phyloP scores from a whole-genome alignment of 2,797 vertebrate genomes.

The Amblyraja radiata region DNA sequence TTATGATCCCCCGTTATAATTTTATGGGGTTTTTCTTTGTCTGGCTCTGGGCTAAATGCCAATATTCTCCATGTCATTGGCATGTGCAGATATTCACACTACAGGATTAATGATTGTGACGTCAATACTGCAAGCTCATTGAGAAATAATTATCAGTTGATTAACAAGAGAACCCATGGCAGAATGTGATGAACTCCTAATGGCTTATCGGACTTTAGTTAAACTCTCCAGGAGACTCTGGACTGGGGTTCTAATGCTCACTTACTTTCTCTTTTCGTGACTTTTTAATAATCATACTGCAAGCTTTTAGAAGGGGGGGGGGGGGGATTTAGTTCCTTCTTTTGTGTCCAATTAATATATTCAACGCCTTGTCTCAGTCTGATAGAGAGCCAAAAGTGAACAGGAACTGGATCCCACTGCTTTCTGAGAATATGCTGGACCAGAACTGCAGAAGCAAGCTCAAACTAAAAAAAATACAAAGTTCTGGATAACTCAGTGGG shows the following conservation, averaged over 20 bases:
- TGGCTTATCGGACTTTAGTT: conserved; percentile 15
- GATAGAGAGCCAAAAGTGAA: background rate
- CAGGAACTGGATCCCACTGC: background rate
- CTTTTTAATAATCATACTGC: background rate
- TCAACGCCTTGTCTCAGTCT: background rate
- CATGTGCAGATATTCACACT: conserved; percentile 1
- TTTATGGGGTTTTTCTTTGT: background rate
- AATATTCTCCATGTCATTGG: conserved; percentile 9
- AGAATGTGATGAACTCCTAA: conserved; percentile 13
- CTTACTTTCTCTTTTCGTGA: background rate
- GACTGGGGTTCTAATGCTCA: background rate
- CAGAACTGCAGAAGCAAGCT: too few relatives aligned
- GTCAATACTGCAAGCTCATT: conserved; percentile 32
- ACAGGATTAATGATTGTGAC: conserved; percentile 32
- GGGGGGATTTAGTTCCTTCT: background rate
- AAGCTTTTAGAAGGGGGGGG: background rate
- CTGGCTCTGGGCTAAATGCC: conserved; percentile 13
- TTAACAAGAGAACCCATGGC: conserved; percentile 18
- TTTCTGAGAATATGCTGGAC: background rate
- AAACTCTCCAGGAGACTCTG: background rate
- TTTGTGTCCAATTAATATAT: background rate
- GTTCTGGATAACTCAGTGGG: too few relatives aligned
- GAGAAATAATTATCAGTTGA: conserved; percentile 35
- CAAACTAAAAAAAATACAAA: too few relatives aligned
- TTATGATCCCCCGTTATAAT: background rate